Evolutionary conservation across 2,888 invertebrate genomes (phyloP).

Genomic region (Platypus cylindrus): DNA sequence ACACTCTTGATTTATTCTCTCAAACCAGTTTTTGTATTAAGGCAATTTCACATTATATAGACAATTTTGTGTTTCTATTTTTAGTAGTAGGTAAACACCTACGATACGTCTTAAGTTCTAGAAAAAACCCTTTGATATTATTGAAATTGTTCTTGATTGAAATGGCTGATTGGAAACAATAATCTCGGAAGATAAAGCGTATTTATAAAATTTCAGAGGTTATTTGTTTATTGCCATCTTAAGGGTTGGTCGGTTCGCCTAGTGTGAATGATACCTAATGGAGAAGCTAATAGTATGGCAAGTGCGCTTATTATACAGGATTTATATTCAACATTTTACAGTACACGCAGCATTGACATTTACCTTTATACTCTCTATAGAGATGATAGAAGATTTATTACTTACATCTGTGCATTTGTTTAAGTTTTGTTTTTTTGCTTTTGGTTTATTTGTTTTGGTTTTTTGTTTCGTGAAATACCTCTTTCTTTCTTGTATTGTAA

Average conservation of each 20-base stretch:
- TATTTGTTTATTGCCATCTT: neutral
- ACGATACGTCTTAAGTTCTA: too few species aligned
- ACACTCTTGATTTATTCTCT: slow-evolving; percentile 18
- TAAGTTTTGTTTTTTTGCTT: too few species aligned
- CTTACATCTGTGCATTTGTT: slow-evolving; percentile 12
- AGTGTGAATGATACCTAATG: slow-evolving; percentile 8
- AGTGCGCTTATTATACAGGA: slow-evolving; percentile 27
- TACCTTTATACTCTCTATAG: slow-evolving; percentile 8
- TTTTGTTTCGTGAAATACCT: too few species aligned
- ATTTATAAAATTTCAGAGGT: too few species aligned
- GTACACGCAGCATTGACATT: slow-evolving; percentile 17
- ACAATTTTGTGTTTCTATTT: neutral
- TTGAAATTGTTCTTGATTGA: too few species aligned
- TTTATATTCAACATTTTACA: slow-evolving; percentile 28
- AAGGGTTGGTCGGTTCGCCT: neutral
- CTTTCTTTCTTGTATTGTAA: too few species aligned
- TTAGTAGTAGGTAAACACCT: too few species aligned
- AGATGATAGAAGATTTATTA: slow-evolving; percentile 13
- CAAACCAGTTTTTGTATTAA: slow-evolving; percentile 11
- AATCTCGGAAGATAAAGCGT: too few species aligned
- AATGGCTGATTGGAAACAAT: too few species aligned
- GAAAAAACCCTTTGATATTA: too few species aligned
- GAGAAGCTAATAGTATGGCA: slow-evolving; percentile 9
- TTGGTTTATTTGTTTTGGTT: too few species aligned
- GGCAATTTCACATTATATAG: slow-evolving; percentile 7